Percentiles rank a stretch among this genome's conserved stretches.
These are phyloP conservation scores for Hippoglossus hippoglossus DNA, from an alignment of 2,797 vertebrate species.

Conservation along the genomic window DNA sequence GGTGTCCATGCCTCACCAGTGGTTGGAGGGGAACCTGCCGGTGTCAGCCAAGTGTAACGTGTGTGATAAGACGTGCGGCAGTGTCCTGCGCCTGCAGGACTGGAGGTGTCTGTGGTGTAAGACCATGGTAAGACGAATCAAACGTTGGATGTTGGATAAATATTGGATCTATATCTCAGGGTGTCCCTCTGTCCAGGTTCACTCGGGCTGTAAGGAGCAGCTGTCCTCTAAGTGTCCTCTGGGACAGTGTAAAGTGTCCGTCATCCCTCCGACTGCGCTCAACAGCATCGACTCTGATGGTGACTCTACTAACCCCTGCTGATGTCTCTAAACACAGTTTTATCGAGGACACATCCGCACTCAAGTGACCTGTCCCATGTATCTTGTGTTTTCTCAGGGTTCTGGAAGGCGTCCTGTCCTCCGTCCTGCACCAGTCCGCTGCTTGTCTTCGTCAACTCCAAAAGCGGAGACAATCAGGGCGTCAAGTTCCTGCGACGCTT, in stretches of 20 bases:
- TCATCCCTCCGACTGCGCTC: slow-evolving; percentile 95
- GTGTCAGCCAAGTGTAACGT: slow-evolving; percentile 95
- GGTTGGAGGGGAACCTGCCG: slow-evolving; percentile 95
- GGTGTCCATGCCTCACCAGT: slow-evolving; percentile 98
- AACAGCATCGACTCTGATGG: slow-evolving; percentile 98
- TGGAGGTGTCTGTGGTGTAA: slow-evolving; percentile 98
- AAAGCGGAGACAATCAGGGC: slow-evolving; percentile 97
- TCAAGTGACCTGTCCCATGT: no score
- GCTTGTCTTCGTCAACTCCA: slow-evolving; percentile 97
- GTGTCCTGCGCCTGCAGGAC: slow-evolving; percentile 95
- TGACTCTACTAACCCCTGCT: slow-evolving; percentile 51
- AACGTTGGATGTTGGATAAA: not conserved
- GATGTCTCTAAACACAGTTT: no score
- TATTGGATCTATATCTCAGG: not conserved
- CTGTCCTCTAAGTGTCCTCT: slow-evolving; percentile 92
- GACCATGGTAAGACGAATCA: slow-evolving; percentile 88
- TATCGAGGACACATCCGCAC: no score
- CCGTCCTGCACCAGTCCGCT: slow-evolving; percentile 95
- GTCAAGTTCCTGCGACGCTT: slow-evolving; percentile 97
- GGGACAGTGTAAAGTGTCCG: slow-evolving; percentile 95
- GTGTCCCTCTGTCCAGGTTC: slow-evolving; percentile 85
- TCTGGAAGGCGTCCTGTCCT: slow-evolving; percentile 97
- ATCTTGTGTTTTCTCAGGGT: slow-evolving; percentile 78
- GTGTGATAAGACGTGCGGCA: slow-evolving; percentile 96
- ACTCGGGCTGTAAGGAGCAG: slow-evolving; percentile 92